These are phyloP conservation scores for Ciconia maguari DNA, from an alignment of 2,113 vertebrate genomes.

Conservation along the genomic window DNA sequence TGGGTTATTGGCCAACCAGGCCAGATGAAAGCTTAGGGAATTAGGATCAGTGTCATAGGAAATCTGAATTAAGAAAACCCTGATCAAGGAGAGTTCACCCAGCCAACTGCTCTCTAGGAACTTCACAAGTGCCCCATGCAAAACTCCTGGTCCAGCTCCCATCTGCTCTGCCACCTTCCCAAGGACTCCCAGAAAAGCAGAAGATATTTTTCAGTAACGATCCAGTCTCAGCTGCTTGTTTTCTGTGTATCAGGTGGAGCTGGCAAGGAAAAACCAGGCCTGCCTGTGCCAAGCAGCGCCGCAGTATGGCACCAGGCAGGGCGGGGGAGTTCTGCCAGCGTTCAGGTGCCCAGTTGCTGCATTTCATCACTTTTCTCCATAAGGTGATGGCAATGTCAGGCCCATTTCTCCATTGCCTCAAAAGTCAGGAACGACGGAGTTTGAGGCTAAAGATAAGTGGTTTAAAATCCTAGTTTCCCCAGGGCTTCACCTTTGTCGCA, in stretches of 20 bases:
- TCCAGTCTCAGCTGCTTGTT: background rate
- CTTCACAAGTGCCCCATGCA: background rate
- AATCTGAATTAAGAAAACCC: background rate
- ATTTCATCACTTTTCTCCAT: background rate
- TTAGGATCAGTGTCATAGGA: background rate
- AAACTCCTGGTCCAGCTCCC: background rate
- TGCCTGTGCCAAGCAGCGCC: background rate
- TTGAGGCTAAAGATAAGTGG: background rate
- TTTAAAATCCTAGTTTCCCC: background rate
- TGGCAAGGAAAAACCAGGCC: background rate
- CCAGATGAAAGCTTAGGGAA: background rate
- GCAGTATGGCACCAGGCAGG: background rate
- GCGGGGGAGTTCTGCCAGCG: accelerated
- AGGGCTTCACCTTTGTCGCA: background rate
- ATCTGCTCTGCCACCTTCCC: background rate
- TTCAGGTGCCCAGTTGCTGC: background rate
- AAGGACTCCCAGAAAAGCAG: background rate
- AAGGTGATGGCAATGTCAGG: background rate
- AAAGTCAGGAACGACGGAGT: background rate
- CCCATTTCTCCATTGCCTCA: background rate
- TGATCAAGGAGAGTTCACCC: background rate
- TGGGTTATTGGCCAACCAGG: background rate
- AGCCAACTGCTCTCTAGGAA: background rate
- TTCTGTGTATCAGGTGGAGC: background rate
- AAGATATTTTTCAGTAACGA: background rate